Base-by-base conservation (phyloP, 53 echinoderm and acorn worm genomes). In the Echinometra lucunter region DNA sequence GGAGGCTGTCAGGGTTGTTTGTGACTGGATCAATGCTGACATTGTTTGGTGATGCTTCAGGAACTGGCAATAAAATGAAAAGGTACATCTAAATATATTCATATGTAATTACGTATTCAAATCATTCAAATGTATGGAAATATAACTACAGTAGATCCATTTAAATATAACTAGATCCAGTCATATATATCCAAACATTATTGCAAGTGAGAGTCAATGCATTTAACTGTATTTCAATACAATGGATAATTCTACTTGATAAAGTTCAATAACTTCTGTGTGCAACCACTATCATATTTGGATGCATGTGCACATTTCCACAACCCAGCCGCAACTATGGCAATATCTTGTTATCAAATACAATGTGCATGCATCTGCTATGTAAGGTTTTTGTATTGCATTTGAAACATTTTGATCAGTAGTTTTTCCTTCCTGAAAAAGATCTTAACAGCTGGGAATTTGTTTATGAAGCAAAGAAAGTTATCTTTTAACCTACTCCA, bases 401-500 rank as follows among this genome's bases (percentile, higher is more conserved):
- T 57, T 63, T 23, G 63, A 63, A 63, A 63, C 63, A 63, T 21
- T 21, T 53, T 4, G 53, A 11, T 13, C 53, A 53, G 0, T 53
- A 53, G 4, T 13, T 53, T 11, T 4, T 53, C 1, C 1, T 53
- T 53, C 53, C 53, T 53, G 53, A 53, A 53, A 53, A 21, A 21
- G 25, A 63, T 63, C 63, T 63, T 4, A 63, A 63, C 25, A 63
- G 27, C 63, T 25, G 27, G 7, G 63, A 25, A 63, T 63, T 6
- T 63, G 21, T 4, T 19, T 25, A 4, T 60, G 18, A 13, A 11
- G 13, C 9, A 53, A 53, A n/a, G n/a, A n/a, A n/a, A 13, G 53
- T 53, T 25, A 63, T 63, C 63, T 63, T 25, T 23, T 25, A n/a
- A 66, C 91, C 44, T 91, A 91, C 91, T 27, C 91, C 91, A 91